These are phyloP conservation scores for Malacoraja senta DNA, from an alignment of 2,797 vertebrate genomes.

Conservation along the genomic window DNA sequence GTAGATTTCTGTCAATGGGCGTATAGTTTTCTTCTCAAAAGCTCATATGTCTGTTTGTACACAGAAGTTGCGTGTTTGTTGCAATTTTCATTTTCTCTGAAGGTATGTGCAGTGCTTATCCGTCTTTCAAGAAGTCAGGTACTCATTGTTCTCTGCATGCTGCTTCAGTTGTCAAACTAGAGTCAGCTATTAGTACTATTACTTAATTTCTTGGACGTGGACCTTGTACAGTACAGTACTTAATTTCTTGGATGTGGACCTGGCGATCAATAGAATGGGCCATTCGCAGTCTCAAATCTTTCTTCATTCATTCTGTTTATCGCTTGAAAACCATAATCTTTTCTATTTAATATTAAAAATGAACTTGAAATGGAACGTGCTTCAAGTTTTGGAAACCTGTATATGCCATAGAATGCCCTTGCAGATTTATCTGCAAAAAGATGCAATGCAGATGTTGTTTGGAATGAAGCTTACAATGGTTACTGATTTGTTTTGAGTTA, in stretches of 20 bases:
- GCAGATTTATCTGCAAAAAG: background rate
- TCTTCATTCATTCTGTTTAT: background rate
- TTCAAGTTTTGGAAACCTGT: background rate
- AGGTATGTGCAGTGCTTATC: background rate
- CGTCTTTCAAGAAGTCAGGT: conserved; percentile 23
- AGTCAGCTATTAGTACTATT: background rate
- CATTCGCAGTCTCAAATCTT: background rate
- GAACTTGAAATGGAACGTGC: background rate
- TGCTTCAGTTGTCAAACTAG: background rate
- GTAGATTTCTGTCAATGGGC: background rate
- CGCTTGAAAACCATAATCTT: background rate
- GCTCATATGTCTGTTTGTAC: background rate
- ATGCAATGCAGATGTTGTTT: background rate
- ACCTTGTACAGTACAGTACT: no score
- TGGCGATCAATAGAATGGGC: background rate
- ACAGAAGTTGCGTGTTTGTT: background rate
- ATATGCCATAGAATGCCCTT: background rate
- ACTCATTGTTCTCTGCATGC: background rate
- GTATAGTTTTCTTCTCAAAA: background rate
- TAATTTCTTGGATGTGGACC: background rate
- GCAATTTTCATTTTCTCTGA: conserved; percentile 26
- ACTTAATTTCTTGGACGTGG: background rate
- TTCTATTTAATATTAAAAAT: background rate
- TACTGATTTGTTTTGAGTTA: background rate
- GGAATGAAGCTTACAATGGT: background rate